phyloP scores from a whole-genome alignment of 2,888 invertebrate genomes.

The Hyles lineata region DNA sequence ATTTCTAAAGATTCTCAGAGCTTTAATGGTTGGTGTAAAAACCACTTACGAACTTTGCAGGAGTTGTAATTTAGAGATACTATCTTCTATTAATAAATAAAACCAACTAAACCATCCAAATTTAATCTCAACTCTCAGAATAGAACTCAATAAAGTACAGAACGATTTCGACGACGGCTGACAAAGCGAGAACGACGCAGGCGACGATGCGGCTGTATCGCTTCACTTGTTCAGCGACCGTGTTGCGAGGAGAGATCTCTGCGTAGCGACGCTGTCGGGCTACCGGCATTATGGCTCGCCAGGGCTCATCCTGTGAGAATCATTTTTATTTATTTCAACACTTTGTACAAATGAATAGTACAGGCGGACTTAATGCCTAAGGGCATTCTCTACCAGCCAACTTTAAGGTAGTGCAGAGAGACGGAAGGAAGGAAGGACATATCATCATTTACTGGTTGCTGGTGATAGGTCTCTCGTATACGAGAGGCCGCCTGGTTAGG shows the following conservation, averaged over 20 bases:
- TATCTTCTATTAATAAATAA: background rate
- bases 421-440: too few relatives aligned
- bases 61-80: too few relatives aligned
- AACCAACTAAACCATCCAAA: background rate
- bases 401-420: too few relatives aligned
- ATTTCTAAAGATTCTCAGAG: too few relatives aligned
- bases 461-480: too few relatives aligned
- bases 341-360: too few relatives aligned
- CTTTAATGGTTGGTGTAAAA: too few relatives aligned
- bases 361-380: too few relatives aligned
- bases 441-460: too few relatives aligned
- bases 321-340: background rate
- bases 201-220: slow-evolving; percentile 64
- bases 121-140: slow-evolving; percentile 25
- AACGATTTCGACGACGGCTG: slow-evolving; percentile 64
- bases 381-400: too few relatives aligned
- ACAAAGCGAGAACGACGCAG: slow-evolving; percentile 55
- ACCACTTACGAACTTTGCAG: too few relatives aligned
- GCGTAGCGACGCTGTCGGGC: slow-evolving; percentile 52
- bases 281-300: slow-evolving; percentile 57
- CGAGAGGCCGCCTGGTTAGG: too few relatives aligned
- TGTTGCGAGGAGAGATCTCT: slow-evolving; percentile 30
- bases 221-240: slow-evolving; percentile 49
- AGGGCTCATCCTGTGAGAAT: slow-evolving; percentile 60
- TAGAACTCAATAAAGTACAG: slow-evolving; percentile 63